These are phyloP conservation scores for Brachyhypopomus occidentalis DNA, from an alignment of 2,113 vertebrate species.

Conservation along the genomic window DNA sequence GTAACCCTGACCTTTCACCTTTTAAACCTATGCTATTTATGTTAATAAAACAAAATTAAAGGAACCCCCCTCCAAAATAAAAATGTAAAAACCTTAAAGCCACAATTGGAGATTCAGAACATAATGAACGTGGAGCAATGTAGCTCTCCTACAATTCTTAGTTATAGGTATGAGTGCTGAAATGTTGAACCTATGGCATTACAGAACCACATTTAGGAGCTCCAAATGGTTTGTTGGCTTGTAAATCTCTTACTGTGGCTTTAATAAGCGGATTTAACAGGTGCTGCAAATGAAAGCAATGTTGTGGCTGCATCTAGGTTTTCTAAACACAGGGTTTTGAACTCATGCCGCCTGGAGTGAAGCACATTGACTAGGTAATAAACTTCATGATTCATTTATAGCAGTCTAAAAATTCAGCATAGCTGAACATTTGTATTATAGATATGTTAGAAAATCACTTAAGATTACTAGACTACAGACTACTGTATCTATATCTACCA, in stretches of 20 bases:
- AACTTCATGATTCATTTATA: conserved; percentile 7
- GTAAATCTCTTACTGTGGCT: background rate
- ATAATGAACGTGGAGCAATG: background rate
- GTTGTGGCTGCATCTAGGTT: background rate
- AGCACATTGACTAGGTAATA: conserved; percentile 3
- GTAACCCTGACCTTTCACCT: conserved; percentile 56
- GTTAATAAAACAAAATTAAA: background rate
- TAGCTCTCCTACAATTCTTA: background rate
- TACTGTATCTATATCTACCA: conserved; percentile 12
- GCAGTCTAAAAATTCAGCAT: background rate
- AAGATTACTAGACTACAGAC: background rate
- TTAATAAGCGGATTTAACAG: background rate
- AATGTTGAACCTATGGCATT: background rate
- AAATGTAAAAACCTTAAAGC: background rate
- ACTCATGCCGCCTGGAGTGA: conserved; percentile 55
- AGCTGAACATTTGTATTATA: background rate
- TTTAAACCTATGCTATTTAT: conserved; percentile 40
- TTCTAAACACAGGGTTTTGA: conserved; percentile 10
- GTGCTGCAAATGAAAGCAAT: conserved; percentile 2
- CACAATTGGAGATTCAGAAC: conserved; percentile 40
- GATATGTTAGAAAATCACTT: background rate
- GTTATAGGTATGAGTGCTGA: background rate
- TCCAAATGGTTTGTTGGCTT: background rate
- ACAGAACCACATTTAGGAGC: background rate
- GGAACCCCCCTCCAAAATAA: conserved; percentile 5